These are phyloP conservation scores for Myocastor coypus DNA, from an alignment of 2,113 vertebrate species.

Conservation along the genomic window DNA sequence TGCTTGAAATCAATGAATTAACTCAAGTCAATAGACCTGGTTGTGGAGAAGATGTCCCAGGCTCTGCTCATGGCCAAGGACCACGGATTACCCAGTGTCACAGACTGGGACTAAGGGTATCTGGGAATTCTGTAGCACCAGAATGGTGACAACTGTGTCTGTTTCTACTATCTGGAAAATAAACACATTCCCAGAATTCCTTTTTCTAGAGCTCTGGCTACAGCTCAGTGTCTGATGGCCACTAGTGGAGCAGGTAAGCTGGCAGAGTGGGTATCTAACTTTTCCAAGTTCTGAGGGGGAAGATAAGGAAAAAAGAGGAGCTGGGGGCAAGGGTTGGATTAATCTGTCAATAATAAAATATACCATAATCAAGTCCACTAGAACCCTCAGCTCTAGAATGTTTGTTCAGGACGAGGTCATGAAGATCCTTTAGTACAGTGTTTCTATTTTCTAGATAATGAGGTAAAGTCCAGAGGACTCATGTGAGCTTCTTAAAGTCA, in stretches of 20 bases:
- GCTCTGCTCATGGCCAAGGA: not conserved
- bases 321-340: not conserved
- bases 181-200: constrained; percentile 14
- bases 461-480: not conserved
- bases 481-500: not conserved
- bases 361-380: not conserved
- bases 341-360: not conserved
- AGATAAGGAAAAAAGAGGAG: not conserved
- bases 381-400: not conserved
- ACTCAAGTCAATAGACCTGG: not conserved
- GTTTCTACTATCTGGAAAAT: not conserved
- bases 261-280: not conserved
- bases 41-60: not conserved
- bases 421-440: not conserved
- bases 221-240: not conserved
- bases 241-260: not conserved
- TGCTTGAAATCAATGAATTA: not conserved
- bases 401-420: not conserved
- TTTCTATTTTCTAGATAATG: not conserved
- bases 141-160: not conserved
- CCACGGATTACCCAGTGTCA: not conserved
- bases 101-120: too few species aligned
- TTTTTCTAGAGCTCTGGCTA: not conserved
- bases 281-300: not conserved
- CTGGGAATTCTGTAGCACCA: not conserved